Evolutionary conservation across 1,140 invertebrate species (phyloP).

Genomic region (Orchesella cincta): DNA sequence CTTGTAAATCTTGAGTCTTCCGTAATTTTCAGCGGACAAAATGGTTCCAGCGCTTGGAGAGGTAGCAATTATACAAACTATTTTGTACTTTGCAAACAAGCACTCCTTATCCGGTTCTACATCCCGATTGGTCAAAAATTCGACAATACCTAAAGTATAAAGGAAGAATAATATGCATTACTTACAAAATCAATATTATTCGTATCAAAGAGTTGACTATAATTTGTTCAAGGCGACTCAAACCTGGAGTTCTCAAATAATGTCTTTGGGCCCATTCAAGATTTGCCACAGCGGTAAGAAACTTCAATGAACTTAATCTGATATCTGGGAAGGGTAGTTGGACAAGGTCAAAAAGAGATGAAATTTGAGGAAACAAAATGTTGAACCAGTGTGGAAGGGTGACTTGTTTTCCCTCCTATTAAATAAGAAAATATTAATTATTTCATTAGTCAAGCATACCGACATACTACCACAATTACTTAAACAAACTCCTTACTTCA

Average conservation of each 20-base stretch:
- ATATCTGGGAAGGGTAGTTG: conserved; percentile 50
- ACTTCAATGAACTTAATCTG: conserved; percentile 40
- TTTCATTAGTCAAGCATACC: no score
- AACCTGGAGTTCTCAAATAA: conserved; percentile 46
- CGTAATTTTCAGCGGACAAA: conserved; percentile 42
- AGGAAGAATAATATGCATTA: conserved; percentile 23
- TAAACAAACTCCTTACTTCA: conserved; percentile 22
- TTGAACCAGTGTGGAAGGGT: conserved; percentile 42
- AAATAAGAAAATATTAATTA: conserved; percentile 29
- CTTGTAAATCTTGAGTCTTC: conserved; percentile 38
- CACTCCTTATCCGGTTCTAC: conserved; percentile 48
- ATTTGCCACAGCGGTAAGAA: conserved; percentile 42
- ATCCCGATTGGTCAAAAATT: conserved; percentile 46
- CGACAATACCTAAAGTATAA: conserved; percentile 47
- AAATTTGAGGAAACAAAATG: conserved; percentile 40
- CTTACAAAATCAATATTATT: conserved; percentile 22
- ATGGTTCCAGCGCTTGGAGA: conserved; percentile 43
- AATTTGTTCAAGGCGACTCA: no score
- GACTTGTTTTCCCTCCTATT: conserved; percentile 35
- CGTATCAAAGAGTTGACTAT: not conserved
- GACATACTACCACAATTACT: no score
- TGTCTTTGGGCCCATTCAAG: conserved; percentile 50
- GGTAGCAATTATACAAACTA: conserved; percentile 43
- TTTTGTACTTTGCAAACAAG: conserved; percentile 45
- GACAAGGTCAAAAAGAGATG: conserved; percentile 44